phyloP scores from a whole-genome alignment of 2,888 invertebrate genomes.

The Griposia aprilina region DNA sequence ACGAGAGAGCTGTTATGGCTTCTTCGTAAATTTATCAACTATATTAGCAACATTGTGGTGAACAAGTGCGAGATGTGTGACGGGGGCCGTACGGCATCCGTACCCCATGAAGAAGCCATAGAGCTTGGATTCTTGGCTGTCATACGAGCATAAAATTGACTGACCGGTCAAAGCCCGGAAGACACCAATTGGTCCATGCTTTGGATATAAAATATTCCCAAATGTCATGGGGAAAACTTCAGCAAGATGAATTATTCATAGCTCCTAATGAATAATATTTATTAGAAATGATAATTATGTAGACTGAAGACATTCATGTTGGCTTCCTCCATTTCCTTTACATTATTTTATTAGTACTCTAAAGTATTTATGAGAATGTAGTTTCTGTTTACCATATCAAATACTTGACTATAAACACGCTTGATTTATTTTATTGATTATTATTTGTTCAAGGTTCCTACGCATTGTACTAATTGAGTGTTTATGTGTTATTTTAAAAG shows the following conservation, averaged over 20 bases:
- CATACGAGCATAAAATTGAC: not conserved
- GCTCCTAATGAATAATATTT: not conserved
- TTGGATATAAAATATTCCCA: not conserved
- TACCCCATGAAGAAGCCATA: not conserved
- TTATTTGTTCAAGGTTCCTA: constrained; percentile 8
- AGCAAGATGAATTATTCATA: constrained; percentile 22
- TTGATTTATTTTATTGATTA: constrained; percentile 34
- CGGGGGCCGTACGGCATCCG: not conserved
- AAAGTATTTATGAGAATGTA: constrained; percentile 18
- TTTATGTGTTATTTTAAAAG: constrained; percentile 17
- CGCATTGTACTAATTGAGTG: constrained; percentile 16
- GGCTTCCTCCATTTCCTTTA: constrained; percentile 19
- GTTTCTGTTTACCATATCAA: constrained; percentile 13
- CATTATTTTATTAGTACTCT: constrained; percentile 13
- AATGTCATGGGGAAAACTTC: constrained; percentile 7
- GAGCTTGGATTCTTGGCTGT: not conserved
- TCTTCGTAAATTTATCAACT: not conserved
- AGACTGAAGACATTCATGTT: not conserved
- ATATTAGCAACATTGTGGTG: not conserved
- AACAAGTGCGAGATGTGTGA: not conserved
- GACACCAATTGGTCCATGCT: not conserved
- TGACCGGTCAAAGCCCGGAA: not conserved
- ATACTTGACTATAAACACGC: constrained; percentile 2
- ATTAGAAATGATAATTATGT: not conserved
- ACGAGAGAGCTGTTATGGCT: not conserved